A percentile compares a stretch with the other conserved stretches of the same genome.
Conservation (phyloP, 2,113 vertebrate species). For the Pithys albifrons region DNA sequence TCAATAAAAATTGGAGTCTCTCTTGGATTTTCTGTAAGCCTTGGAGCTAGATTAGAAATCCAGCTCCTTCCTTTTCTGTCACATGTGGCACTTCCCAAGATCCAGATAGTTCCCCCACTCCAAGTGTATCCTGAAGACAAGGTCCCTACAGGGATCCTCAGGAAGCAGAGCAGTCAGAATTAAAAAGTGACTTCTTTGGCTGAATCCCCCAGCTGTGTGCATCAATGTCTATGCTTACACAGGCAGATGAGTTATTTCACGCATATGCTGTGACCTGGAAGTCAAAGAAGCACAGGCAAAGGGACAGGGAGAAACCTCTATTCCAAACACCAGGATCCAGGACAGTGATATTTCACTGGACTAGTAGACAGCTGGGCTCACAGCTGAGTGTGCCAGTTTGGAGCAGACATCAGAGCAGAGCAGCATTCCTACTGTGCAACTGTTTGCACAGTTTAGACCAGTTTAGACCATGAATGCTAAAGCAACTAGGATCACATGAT, state of each 20-base stretch:
- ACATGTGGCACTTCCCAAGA: background rate
- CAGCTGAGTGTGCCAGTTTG: background rate
- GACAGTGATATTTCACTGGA: background rate
- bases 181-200: background rate
- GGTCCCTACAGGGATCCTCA: background rate
- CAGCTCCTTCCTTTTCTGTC: background rate
- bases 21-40: background rate
- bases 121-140: background rate
- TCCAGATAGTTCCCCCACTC: fast-evolving
- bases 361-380: background rate
- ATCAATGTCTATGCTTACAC: background rate
- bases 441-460: too few relatives aligned
- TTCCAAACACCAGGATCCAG: background rate
- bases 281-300: background rate
- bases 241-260: background rate
- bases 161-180: background rate
- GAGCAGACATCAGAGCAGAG: background rate
- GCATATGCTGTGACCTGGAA: background rate
- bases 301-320: background rate
- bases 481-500: background rate
- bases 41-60: background rate
- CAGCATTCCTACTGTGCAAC: fast-evolving
- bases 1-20: background rate
- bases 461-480: background rate
- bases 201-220: background rate